Evolutionary conservation across 2,797 vertebrate species (phyloP), one percentile per base, ranked within the genome.

Genomic region (Caiman crocodilus): DNA sequence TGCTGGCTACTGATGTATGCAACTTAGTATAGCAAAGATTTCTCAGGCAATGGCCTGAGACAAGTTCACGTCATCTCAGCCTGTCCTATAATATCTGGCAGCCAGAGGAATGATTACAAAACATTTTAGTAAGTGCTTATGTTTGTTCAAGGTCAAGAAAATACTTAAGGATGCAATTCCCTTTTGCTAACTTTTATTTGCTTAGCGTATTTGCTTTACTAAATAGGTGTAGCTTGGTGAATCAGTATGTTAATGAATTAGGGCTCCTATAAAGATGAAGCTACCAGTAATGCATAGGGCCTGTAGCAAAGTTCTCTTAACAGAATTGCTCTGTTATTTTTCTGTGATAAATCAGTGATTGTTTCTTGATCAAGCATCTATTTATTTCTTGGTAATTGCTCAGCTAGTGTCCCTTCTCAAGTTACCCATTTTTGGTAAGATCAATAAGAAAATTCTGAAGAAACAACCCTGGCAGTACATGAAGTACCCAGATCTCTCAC

Each of bases 161-260:
- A 42, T n/a, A 25, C 86, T 89, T 82, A 87, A 85, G 84, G 85
- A 88, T 59, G 74, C 2, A 23, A 78, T 94, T 91, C 82, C 81
- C 85, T 94, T 93, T 88, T 89, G 96, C 82, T 79, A 35, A 6
- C 35, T 35, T 71, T 15, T 42, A 78, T 18, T n/a, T 93, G 63
- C 78, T 96, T 90, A 88, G 88, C 57, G 78, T 92, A 93, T 88
- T 85, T 1, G 6, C 84, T 88, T 91, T 94, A 87, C 85, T 90
- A 82, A 94, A 84, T 93, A 67, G 84, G 73, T 84, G 92, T 58
- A 94, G 94, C 90, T 93, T 92, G 57, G 79, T 93, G 82, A 95
- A 94, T 94, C 87, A 91, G 92, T 63, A 90, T 71, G 77, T 94
- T 95, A 96, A 95, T 50, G 23, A 73, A 73, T 21, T 21, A 69